Base-by-base conservation (phyloP, 2,888 invertebrate species). In the Zelleria hepariella region DNA sequence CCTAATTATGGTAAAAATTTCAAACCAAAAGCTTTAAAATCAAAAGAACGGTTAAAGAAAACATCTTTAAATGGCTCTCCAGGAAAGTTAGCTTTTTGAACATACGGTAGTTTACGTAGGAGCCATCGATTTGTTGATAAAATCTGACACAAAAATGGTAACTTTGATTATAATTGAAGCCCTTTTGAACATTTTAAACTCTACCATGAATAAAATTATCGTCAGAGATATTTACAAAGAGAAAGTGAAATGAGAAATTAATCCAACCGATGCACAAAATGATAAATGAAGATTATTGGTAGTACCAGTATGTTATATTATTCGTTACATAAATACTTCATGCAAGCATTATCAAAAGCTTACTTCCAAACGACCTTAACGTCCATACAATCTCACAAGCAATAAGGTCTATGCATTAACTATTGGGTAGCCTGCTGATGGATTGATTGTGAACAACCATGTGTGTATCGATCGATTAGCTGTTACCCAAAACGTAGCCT, bases 231-330 rank as follows among this genome's bases (percentile, higher is more conserved):
- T 42, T 42, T 42, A 1, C 4, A 42, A 42, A 42, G 15, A 42
- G 21, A 49, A 49, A 49, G 49, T 49, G 49, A 49, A n/a, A 49
- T 49, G 49, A 21, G 18, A 20, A 21, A 21, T 20, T 20, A 20
- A 21, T 18, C 49, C 49, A 20, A 18, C 49, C 18, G 15, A 65
- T 21, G 53, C 82, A 85, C 81, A 79, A 81, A 82, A 86, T 88
- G 88, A 88, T 87, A 85, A 88, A 88, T 88, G 82, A 76, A 80
- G 77, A 80, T 77, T 78, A 77, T 80, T 84, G 79, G 83, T 84
- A 86, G 87, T 86, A 85, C 78, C 74, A n/a, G n/a, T n/a, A n/a
- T n/a, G n/a, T n/a, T n/a, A n/a, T 10, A 3, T 15, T 15, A 42
- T 42, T 3, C 15, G 32, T 15, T 42, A 42, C 32, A 42, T 42